These are phyloP conservation scores for Xenus cinereus DNA, from an alignment of 2,113 vertebrate genomes.

Conservation along the genomic window DNA sequence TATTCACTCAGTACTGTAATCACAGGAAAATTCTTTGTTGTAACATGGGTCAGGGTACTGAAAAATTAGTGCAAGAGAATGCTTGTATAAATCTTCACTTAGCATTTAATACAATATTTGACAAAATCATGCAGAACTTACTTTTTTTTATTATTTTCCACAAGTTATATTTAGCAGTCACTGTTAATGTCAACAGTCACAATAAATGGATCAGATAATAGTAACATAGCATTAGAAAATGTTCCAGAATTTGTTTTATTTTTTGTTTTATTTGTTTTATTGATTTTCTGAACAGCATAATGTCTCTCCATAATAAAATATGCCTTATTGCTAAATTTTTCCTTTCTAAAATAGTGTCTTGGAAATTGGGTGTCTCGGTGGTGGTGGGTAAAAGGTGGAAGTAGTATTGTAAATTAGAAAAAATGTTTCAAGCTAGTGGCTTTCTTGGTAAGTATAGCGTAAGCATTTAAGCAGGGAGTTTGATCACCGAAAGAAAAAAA, in stretches of 20 bases:
- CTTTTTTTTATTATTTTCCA: not conserved
- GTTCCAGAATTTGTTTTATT: not conserved
- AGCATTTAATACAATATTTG: not conserved
- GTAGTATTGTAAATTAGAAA: not conserved
- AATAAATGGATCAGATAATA: not conserved
- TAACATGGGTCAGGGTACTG: not conserved
- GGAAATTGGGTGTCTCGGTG: not conserved
- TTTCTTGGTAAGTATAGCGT: not conserved
- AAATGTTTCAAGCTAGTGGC: not conserved
- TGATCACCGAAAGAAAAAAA: not conserved
- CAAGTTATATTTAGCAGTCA: not conserved
- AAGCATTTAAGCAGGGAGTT: slow-evolving; percentile 4
- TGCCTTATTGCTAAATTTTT: not conserved
- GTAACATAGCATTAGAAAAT: not conserved
- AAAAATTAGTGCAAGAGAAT: not conserved
- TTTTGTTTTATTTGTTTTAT: no score
- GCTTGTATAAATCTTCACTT: not conserved
- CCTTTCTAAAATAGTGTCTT: not conserved
- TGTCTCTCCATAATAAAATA: not conserved
- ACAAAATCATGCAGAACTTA: not conserved
- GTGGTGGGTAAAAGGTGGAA: not conserved
- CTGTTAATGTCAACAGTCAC: not conserved
- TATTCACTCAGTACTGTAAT: not conserved
- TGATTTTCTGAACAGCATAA: not conserved
- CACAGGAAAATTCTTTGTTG: not conserved